Percentiles rank a stretch among this genome's conserved stretches.
Evolutionary conservation across 2,888 invertebrate genomes (phyloP).

Genomic region (Slavum lentiscoides): DNA sequence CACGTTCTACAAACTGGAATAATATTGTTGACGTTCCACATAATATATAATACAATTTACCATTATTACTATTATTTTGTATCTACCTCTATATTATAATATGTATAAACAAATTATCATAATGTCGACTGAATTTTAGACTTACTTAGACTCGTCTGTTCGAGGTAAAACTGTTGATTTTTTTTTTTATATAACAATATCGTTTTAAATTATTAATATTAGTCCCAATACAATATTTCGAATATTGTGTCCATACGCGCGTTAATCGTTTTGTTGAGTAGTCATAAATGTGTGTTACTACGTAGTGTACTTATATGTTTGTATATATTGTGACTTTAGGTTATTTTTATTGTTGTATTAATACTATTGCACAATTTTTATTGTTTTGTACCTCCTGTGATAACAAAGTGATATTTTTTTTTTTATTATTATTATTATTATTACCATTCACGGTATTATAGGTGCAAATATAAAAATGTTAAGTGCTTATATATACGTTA

Average conservation of each 20-base stretch:
- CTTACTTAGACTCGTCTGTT: not conserved
- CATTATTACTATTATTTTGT: not conserved
- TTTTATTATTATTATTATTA: not conserved
- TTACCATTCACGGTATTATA: slow-evolving; percentile 15
- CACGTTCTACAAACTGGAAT: not conserved
- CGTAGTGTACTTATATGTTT: not conserved
- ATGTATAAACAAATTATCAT: not conserved
- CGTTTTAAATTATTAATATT: not conserved
- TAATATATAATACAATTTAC: not conserved
- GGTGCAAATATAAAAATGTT: slow-evolving; percentile 15
- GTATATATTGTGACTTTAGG: not conserved
- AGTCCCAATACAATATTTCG: not conserved
- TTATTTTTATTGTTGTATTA: slow-evolving; percentile 19
- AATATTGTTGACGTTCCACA: not conserved
- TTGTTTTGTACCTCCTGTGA: slow-evolving; percentile 49
- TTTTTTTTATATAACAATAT: not conserved
- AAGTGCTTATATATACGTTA: not conserved
- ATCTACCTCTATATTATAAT: not conserved
- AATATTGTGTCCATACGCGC: not conserved
- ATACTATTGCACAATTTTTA: slow-evolving; percentile 30
- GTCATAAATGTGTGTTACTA: not conserved
- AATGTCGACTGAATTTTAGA: slow-evolving; percentile 27
- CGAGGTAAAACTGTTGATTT: not conserved
- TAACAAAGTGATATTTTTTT: slow-evolving; percentile 46
- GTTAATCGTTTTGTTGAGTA: not conserved